Percentiles rank a stretch among this genome's conserved stretches.
Conservation (phyloP, 2,797 vertebrate genomes). For the Vireo griseus region DNA sequence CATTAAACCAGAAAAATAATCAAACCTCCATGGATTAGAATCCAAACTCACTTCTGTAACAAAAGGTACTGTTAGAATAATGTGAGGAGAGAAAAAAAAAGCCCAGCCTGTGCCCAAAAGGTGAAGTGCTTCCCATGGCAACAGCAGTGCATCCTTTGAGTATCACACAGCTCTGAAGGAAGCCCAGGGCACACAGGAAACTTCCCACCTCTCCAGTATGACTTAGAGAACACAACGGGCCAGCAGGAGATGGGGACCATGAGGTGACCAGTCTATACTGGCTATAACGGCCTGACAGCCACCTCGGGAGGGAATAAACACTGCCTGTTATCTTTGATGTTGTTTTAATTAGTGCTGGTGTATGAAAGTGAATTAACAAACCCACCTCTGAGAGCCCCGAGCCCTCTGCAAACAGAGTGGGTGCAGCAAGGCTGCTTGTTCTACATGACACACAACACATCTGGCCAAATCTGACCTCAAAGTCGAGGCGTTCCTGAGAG, state of each 20-base stretch:
- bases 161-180: background rate
- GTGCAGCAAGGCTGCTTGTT: background rate
- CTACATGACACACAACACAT: background rate
- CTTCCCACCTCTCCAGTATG: background rate
- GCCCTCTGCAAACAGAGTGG: background rate
- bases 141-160: background rate
- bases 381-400: background rate
- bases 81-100: background rate
- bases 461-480: background rate
- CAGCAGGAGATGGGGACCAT: background rate
- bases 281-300: background rate
- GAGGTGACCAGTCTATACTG: background rate
- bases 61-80: background rate
- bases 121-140: constrained; percentile 5
- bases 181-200: background rate
- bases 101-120: background rate
- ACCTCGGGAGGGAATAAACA: background rate
- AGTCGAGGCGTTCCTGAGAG: background rate
- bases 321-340: background rate
- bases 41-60: background rate
- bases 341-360: background rate
- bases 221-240: background rate
- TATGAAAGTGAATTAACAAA: background rate
- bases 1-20: background rate
- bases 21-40: background rate